Conservation (phyloP, 2,113 vertebrate genomes). For the Oostethus manadensis region DNA sequence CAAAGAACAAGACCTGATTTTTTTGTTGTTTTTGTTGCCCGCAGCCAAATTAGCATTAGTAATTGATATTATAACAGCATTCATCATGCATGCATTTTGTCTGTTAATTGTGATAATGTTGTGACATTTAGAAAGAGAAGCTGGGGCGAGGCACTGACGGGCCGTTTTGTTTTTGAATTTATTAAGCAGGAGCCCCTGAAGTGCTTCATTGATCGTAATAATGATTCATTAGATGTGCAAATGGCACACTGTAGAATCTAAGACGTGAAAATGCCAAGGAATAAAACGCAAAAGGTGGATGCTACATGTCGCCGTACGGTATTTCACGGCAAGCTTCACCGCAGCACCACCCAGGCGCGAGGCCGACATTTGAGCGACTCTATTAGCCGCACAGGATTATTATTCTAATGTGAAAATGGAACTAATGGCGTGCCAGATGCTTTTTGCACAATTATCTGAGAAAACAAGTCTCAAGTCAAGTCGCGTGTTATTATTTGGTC, state of each 20-base stretch:
- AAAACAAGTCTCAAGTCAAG: slow-evolving; percentile 77
- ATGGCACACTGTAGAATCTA: neutral
- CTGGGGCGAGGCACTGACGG: slow-evolving; percentile 8
- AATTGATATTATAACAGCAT: slow-evolving; percentile 38
- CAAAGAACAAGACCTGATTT: slow-evolving; percentile 30
- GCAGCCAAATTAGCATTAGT: slow-evolving; percentile 34
- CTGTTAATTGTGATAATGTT: slow-evolving; percentile 32
- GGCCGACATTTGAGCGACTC: slow-evolving; percentile 68
- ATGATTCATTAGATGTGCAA: slow-evolving; percentile 8
- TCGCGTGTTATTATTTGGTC: slow-evolving; percentile 79
- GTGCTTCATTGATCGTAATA: slow-evolving; percentile 1
- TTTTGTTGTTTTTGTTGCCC: slow-evolving; percentile 4
- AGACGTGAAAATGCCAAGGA: slow-evolving; percentile 3
- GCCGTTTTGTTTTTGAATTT: slow-evolving; percentile 22
- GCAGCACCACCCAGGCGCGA: slow-evolving; percentile 44
- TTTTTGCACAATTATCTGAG: slow-evolving; percentile 76
- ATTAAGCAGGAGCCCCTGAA: slow-evolving; percentile 9
- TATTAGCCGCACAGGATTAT: slow-evolving; percentile 79
- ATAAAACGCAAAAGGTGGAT: neutral
- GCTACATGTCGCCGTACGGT: slow-evolving; percentile 37
- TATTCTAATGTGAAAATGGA: slow-evolving; percentile 81
- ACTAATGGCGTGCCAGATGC: slow-evolving; percentile 76
- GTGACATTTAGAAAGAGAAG: slow-evolving; percentile 29
- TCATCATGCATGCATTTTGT: slow-evolving; percentile 10
- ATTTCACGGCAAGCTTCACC: slow-evolving; percentile 36